phyloP scores from a whole-genome alignment of 2,888 invertebrate genomes.

The Eulithis testata region DNA sequence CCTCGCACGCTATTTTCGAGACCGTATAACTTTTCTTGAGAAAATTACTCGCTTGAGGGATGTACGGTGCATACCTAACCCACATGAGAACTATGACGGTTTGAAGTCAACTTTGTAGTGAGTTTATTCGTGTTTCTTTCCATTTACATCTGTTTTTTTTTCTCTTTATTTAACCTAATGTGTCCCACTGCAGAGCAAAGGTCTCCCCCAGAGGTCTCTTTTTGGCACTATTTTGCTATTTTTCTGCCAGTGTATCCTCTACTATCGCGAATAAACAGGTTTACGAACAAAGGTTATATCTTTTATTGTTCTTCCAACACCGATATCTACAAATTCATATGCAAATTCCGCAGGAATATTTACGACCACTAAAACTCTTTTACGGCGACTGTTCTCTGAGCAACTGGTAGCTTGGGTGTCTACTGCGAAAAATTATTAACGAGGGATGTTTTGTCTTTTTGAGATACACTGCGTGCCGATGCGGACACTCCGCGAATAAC shows the following conservation, averaged over 20 bases:
- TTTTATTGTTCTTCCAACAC: constrained; percentile 5
- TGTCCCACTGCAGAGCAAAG: no score
- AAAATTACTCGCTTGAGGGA: constrained; percentile 47
- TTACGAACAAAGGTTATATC: neutral
- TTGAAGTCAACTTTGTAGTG: no score
- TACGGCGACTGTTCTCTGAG: constrained; percentile 13
- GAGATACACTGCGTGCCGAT: neutral
- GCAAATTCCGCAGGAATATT: constrained; percentile 16
- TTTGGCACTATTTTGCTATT: no score
- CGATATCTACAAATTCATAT: constrained; percentile 12
- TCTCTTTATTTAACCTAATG: no score
- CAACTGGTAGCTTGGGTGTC: constrained; percentile 24
- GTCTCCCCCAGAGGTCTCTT: no score
- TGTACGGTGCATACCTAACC: constrained; percentile 24
- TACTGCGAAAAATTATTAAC: no score
- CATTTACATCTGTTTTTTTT: no score
- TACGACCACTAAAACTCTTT: constrained; percentile 22
- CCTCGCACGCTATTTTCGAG: constrained; percentile 31
- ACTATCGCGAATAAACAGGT: neutral
- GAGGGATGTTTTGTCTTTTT: no score
- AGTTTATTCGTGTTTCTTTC: no score
- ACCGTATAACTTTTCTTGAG: constrained; percentile 35
- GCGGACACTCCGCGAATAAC: no score
- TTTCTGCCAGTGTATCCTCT: neutral
- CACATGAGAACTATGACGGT: no score